Conservation (phyloP, 1,140 invertebrate species). For the Orius laevigatus region DNA sequence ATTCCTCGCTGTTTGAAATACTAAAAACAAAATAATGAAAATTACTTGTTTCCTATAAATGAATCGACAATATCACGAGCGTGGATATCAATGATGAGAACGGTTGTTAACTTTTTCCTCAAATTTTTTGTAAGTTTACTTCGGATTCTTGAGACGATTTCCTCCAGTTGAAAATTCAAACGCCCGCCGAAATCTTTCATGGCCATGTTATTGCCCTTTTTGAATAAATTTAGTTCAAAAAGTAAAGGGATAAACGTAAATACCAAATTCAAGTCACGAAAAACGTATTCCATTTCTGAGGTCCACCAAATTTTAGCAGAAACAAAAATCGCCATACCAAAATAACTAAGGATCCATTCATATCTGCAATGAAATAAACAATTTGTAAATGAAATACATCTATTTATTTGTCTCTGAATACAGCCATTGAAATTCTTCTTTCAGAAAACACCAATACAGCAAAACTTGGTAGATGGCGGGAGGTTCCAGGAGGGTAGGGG, state of each 20-base stretch:
- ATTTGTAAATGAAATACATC: no score
- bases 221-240: no score
- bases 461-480: no score
- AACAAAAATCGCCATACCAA: slow-evolving; percentile 73
- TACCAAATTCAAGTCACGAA: slow-evolving; percentile 47
- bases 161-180: slow-evolving; percentile 66
- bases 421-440: no score
- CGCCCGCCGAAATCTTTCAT: slow-evolving; percentile 77
- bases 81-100: slow-evolving; percentile 80
- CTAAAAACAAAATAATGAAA: slow-evolving; percentile 35
- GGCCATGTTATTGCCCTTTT: slow-evolving; percentile 47
- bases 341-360: slow-evolving; percentile 73
- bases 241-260: no score
- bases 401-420: no score
- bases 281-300: slow-evolving; percentile 78
- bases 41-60: slow-evolving; percentile 40
- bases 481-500: no score
- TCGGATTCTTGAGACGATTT: slow-evolving; percentile 57
- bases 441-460: no score
- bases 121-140: slow-evolving; percentile 59
- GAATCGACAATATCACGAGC: slow-evolving; percentile 72
- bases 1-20: slow-evolving; percentile 64
- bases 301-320: slow-evolving; percentile 89
- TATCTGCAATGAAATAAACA: no score
- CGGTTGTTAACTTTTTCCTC: slow-evolving; percentile 69